Percentiles rank a stretch among this genome's conserved stretches.
These are phyloP conservation scores for Scylla paramamosain DNA, from an alignment of 1,140 invertebrate genomes.

Conservation along the genomic window DNA sequence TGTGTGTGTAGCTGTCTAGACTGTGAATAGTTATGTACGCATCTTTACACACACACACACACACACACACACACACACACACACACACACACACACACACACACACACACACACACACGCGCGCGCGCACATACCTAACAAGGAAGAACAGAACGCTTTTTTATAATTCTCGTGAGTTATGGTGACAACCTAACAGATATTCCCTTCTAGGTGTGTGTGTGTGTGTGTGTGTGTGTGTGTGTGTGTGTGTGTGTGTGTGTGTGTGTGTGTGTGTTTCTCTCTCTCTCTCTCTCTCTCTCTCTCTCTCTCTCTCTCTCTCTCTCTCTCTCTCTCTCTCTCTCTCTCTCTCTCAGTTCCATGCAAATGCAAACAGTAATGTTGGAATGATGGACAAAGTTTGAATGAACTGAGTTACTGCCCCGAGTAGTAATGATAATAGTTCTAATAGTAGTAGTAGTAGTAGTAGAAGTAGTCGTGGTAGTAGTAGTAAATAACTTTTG, in stretches of 20 bases:
- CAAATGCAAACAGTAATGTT: too few relatives aligned
- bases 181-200: not conserved
- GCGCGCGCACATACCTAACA: not conserved
- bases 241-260: constrained; percentile 1
- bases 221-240: not conserved
- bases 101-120: not conserved
- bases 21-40: not conserved
- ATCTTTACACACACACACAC: not conserved
- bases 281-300: not conserved
- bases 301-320: constrained; percentile 35
- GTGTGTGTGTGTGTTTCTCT: not conserved
- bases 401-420: too few relatives aligned
- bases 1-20: not conserved
- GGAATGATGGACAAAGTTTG: too few relatives aligned
- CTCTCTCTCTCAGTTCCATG: not conserved
- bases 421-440: too few relatives aligned
- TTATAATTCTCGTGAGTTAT: not conserved
- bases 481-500: too few relatives aligned
- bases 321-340: constrained; percentile 23
- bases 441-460: too few relatives aligned
- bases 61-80: not conserved
- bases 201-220: not conserved
- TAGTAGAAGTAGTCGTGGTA: too few relatives aligned
- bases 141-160: not conserved
- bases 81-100: not conserved